Evolutionary conservation across 92 coral and sea anemone genomes (phyloP).

Genomic region (Isaurus tuberculatus): DNA sequence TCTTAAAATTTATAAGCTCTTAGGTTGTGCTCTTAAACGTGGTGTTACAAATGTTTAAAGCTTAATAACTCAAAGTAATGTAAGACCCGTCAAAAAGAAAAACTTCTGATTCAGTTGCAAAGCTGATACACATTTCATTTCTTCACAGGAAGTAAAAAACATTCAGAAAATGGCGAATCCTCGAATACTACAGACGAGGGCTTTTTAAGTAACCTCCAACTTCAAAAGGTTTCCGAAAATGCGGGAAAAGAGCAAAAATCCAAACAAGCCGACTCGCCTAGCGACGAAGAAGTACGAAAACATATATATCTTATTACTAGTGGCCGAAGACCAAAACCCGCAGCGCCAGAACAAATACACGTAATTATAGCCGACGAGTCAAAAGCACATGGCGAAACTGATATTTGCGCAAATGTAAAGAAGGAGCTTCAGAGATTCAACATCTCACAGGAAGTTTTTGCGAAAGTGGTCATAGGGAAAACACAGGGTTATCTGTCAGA

Average conservation of each 20-base stretch:
- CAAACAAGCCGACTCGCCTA: conserved; percentile 59
- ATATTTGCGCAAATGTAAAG: conserved; percentile 78
- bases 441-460: conserved; percentile 91
- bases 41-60: not conserved
- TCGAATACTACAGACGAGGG: conserved; percentile 53
- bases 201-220: conserved; percentile 65
- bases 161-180: conserved; percentile 62
- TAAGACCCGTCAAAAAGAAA: not conserved
- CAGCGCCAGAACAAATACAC: conserved; percentile 51
- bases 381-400: conserved; percentile 24
- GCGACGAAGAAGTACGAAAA: conserved; percentile 62
- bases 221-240: conserved; percentile 62
- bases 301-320: conserved; percentile 76
- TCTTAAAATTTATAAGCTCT: no score
- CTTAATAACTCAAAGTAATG: not conserved
- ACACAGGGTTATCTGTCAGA: conserved; percentile 92
- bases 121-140: conserved; percentile 76
- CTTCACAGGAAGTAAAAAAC: conserved; percentile 69
- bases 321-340: conserved; percentile 59
- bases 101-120: conserved; percentile 49
- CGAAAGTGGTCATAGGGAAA: conserved; percentile 88
- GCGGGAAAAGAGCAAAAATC: conserved; percentile 51
- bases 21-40: no score
- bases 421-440: conserved; percentile 80
- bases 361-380: conserved; percentile 54